Base-by-base conservation (phyloP, 2,888 invertebrate species). In the Ornithoptera priamus region DNA sequence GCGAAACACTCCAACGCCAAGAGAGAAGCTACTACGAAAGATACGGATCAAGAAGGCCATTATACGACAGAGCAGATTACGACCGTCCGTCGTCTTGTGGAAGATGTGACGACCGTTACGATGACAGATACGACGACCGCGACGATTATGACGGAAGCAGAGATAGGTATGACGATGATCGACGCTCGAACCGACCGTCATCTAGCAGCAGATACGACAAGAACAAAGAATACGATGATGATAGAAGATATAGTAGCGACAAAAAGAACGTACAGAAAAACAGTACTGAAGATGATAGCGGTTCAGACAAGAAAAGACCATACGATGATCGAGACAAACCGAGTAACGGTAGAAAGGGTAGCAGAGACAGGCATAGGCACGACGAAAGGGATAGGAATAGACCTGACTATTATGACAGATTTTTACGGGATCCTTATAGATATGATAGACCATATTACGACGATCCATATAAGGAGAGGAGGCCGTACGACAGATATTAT, bases 341-440 rank as follows among this genome's bases (percentile, higher is more conserved):
- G 50, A 71, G 73, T 15, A 74, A 76, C 36, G 75, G 80, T 18
- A 77, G 75, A 56, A 66, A 76, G 62, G 56, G 76, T 12, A 88
- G 92, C 69, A 81, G 84, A 57, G 81, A 87, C 56, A 84, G 82
- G 72, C 81, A 85, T 61, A 78, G 87, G 73, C 78, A 89, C 65
- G 87, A 87, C 17, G 89, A 90, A 56, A 82, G 90, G 72, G 91
- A 91, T 60, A 85, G 88, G 72, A 90, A 91, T 69, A 82, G 87
- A n/a, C 88, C 87, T 15, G 90, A 91, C 72, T 89, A 91, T 65
- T 91, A 91, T 69, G 90, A 92, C 56, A 82, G 90, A 68, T 90
- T 89, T 72, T 72, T 90, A 58, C 82, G 89, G 73, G 91, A 92
- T 73, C 87, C 90, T 0, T 85, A 87, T 61, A 82, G 87, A 63